Percentiles rank a stretch among this genome's conserved stretches.
phyloP scores from a whole-genome alignment of 2,888 invertebrate species.

The Anticlea derivata region DNA sequence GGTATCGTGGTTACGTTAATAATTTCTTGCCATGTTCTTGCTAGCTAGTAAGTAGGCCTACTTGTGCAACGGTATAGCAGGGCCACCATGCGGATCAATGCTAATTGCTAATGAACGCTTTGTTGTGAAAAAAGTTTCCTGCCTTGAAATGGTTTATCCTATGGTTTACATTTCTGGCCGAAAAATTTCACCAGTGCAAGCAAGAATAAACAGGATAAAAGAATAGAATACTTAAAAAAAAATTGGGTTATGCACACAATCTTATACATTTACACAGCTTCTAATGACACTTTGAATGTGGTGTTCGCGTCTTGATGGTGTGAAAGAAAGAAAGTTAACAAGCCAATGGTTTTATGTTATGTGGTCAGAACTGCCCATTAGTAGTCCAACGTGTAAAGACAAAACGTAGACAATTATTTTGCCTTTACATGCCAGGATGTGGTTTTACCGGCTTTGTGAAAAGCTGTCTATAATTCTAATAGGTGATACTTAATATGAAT shows the following conservation, averaged over 20 bases:
- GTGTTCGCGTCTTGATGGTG: constrained; percentile 9
- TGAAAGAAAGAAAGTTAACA: constrained; percentile 23
- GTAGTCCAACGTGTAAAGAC: background rate
- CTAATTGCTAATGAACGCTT: constrained; percentile 15
- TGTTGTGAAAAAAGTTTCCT: constrained; percentile 16
- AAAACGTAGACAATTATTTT: background rate
- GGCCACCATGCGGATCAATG: constrained; percentile 23
- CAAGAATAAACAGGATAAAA: no score
- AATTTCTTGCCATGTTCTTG: background rate
- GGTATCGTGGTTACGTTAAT: background rate
- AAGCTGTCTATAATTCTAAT: no score
- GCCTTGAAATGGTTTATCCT: constrained; percentile 2
- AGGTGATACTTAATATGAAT: no score
- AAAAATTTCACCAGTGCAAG: no score
- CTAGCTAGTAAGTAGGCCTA: constrained; percentile 4
- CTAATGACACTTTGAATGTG: constrained; percentile 1
- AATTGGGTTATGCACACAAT: no score
- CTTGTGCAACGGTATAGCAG: constrained; percentile 14
- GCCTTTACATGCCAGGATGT: no score
- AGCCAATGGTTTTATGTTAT: constrained; percentile 9
- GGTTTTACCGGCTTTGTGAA: no score
- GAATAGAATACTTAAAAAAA: no score
- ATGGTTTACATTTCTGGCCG: no score
- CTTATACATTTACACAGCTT: no score
- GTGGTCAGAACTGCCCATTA: constrained; percentile 10